Evolutionary conservation across 2,888 invertebrate species (phyloP), one percentile per base, ranked within the genome.

Genomic region (Dione juno): DNA sequence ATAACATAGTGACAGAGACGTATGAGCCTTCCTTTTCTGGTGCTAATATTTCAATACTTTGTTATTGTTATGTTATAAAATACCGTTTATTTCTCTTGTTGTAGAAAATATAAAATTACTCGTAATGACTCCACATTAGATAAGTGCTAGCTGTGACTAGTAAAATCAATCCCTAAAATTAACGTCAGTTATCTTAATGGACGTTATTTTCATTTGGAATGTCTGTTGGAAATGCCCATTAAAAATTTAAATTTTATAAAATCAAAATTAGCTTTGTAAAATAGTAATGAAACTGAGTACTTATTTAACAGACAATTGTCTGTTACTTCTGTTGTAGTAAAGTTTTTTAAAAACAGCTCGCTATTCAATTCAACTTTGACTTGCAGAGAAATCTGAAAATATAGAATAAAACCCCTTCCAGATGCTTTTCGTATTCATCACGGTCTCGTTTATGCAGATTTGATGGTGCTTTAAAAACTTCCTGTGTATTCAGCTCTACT

Each of bases 361-460:
- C 14, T 61, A 53, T 68, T 53, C 13, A 53, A 58, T 11, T 57
- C 28, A 57, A 65, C 65, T 71, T 67, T 71, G 37, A 50, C 37
- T 63, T 65, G 58, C 69, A 64, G 52, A 57, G 61, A 67, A 58
- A 45, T 69, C 71, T 69, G 67, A 50, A 74, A 69, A 74, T 75
- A 69, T 61, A 74, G 69, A 71, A 48, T 69, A 53, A 71, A 70
- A 67, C 73, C 71, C 68, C 59, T 74, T 73, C 53, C 52, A 71
- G 53, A 71, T 67, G 68, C 71, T 72, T 54, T 71, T 74, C 71
- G 72, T 68, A 72, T 75, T 71, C 73, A 67, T 50, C 53, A 64
- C 52, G 52, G 72, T 52, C 72, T 71, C 67, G 41, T 37, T 72
- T 73, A 74, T 73, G 75, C 66, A 67, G 70, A 74, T 71, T 69